Percentiles rank a stretch among this genome's conserved stretches.
These are phyloP conservation scores for Darevskia nairensis DNA, from an alignment of 2,797 vertebrate species.

Conservation along the genomic window DNA sequence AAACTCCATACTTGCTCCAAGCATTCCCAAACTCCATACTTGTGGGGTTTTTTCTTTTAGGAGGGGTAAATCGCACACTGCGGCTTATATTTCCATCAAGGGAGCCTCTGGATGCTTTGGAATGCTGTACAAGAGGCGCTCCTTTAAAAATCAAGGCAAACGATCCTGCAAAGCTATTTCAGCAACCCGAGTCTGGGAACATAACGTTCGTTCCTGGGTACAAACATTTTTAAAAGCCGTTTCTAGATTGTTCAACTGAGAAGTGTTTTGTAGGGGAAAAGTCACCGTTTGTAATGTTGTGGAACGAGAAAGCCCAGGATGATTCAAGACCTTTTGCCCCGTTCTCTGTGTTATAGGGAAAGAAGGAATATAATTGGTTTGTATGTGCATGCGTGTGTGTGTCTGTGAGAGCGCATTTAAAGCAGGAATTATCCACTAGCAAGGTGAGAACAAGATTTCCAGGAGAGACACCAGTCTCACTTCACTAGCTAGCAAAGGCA, in stretches of 20 bases:
- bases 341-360: not conserved
- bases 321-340: no score
- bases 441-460: not conserved
- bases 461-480: no score
- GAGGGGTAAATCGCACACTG: no score
- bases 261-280: not conserved
- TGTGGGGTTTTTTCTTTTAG: no score
- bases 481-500: not conserved
- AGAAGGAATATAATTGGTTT: not conserved
- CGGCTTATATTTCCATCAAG: no score
- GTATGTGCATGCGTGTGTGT: not conserved
- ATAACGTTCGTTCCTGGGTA: not conserved
- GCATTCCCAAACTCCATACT: no score
- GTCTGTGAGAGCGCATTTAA: no score
- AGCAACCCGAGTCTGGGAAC: not conserved
- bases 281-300: not conserved
- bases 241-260: not conserved
- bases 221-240: not conserved
- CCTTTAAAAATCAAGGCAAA: not conserved
- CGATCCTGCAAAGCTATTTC: not conserved
- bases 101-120: not conserved
- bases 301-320: not conserved
- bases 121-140: not conserved
- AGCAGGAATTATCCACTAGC: not conserved
- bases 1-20: no score